phyloP scores from a whole-genome alignment of 1,140 invertebrate genomes.

The Heliconius melpomene region DNA sequence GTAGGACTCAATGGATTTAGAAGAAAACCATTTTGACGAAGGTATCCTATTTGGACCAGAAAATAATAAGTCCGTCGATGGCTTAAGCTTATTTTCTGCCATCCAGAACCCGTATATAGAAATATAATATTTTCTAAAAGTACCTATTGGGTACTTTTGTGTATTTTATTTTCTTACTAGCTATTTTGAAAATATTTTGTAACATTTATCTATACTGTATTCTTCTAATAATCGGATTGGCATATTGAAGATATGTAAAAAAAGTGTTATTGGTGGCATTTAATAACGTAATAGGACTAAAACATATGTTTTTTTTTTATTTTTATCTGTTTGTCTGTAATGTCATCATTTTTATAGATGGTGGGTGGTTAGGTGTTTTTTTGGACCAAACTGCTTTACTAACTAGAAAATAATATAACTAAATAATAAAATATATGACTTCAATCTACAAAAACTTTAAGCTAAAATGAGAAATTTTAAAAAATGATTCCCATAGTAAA shows the following conservation, averaged over 20 bases:
- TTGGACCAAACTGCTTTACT: no score
- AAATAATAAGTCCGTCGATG: constrained; percentile 46
- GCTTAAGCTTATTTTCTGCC: constrained; percentile 44
- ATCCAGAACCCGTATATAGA: background rate
- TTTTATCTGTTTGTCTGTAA: no score
- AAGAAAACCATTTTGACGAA: constrained; percentile 65
- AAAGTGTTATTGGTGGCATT: no score
- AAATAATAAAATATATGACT: no score
- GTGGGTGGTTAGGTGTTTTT: no score
- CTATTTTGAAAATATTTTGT: background rate
- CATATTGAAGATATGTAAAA: no score
- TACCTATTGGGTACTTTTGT: background rate
- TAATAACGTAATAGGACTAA: no score
- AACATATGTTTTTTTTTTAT: no score
- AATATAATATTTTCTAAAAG: background rate
- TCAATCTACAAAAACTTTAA: background rate
- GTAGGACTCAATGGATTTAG: constrained; percentile 65
- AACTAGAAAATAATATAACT: no score
- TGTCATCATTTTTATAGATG: no score
- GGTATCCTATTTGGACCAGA: constrained; percentile 50
- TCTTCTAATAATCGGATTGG: no score
- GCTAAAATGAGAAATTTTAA: background rate
- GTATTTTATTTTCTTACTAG: background rate
- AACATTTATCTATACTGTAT: no score
- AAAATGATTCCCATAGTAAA: constrained; percentile 10